These are phyloP conservation scores for Nycteola revayana DNA, from an alignment of 2,888 invertebrate species.

Conservation along the genomic window DNA sequence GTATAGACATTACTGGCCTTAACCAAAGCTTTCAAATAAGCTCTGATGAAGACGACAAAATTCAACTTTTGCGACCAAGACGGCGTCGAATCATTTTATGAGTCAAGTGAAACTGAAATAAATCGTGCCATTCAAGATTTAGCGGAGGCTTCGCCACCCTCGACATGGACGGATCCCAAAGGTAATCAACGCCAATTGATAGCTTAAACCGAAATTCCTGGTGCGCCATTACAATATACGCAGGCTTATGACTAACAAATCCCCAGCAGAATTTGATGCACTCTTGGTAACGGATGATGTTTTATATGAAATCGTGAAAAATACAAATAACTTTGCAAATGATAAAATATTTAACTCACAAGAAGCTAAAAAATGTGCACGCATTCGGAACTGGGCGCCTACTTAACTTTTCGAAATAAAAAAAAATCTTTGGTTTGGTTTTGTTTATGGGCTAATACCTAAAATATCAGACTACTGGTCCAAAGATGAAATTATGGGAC, in stretches of 20 bases:
- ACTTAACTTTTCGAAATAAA: conserved; percentile 2
- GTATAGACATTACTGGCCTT: conserved; percentile 5
- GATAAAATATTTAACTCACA: not conserved
- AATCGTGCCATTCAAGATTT: no score
- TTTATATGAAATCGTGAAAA: not conserved
- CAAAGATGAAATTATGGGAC: conserved; percentile 1
- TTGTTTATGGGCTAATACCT: conserved; percentile 2
- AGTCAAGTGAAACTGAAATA: conserved; percentile 1
- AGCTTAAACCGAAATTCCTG: conserved; percentile 1
- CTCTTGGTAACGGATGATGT: conserved; percentile 1
- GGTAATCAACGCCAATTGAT: conserved; percentile 3
- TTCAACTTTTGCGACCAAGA: conserved; percentile 2
- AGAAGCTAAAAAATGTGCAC: not conserved
- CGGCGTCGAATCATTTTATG: conserved; percentile 6
- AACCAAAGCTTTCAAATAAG: conserved; percentile 8
- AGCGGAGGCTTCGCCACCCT: conserved; percentile 2
- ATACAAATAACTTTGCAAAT: conserved; percentile 2
- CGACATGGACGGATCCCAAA: conserved; percentile 1
- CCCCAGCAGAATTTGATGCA: conserved; percentile 1
- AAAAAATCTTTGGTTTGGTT: conserved; percentile 4
- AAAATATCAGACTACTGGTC: conserved; percentile 2
- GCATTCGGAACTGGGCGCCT: conserved; percentile 4
- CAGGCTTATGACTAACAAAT: not conserved
- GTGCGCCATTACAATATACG: not conserved
- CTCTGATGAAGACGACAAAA: conserved; percentile 2